A percentile compares a stretch with the other conserved stretches of the same genome.
phyloP scores from a whole-genome alignment of 2,797 vertebrate species.

The Parotocinclus haroldoi region DNA sequence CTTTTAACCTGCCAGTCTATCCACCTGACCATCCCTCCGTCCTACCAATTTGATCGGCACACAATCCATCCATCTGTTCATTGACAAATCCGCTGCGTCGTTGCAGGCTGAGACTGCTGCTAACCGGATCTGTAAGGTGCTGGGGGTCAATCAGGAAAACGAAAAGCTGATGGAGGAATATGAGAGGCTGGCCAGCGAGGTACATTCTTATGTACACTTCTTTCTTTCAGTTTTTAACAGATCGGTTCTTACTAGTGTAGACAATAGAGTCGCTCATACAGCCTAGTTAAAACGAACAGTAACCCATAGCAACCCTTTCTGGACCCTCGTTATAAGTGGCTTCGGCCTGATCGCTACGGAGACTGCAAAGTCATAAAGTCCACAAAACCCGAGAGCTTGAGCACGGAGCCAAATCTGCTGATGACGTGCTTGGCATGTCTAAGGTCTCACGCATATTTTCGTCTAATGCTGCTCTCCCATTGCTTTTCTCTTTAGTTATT shows the following conservation, averaged over 20 bases:
- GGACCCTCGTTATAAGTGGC: too few species aligned
- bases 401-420: too few species aligned
- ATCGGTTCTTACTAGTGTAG: neutral
- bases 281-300: too few species aligned
- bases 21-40: neutral
- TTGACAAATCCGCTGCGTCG: neutral
- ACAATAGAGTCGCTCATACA: too few species aligned
- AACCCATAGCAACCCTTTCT: too few species aligned
- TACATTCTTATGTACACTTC: conserved; percentile 43
- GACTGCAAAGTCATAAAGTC: too few species aligned
- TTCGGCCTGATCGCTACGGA: too few species aligned
- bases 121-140: conserved; percentile 96
- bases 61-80: neutral
- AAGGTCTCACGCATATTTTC: too few species aligned
- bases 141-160: conserved; percentile 98
- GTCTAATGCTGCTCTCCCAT: too few species aligned
- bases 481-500: conserved; percentile 74
- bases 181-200: conserved; percentile 96
- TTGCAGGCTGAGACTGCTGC: conserved; percentile 94
- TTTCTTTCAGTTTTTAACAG: neutral
- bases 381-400: too few species aligned
- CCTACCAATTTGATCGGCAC: neutral
- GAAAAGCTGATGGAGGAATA: conserved; percentile 99
- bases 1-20: neutral
- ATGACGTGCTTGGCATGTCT: too few species aligned